phyloP scores from a whole-genome alignment of 2,888 invertebrate genomes.

The Hydraecia micacea region DNA sequence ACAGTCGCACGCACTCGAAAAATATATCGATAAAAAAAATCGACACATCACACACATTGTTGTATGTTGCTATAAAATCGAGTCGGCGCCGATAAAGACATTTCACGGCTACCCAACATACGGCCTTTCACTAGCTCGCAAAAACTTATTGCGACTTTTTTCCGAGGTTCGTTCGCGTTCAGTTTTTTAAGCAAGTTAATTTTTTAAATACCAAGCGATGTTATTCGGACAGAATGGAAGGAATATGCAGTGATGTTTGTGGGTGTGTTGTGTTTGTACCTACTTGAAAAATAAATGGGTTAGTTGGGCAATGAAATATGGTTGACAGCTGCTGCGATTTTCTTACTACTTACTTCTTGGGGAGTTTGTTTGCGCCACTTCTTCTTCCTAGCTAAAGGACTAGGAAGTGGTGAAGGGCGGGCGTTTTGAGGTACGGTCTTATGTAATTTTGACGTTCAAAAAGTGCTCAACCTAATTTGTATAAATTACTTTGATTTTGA shows the following conservation, averaged over 20 bases:
- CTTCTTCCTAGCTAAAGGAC: background rate
- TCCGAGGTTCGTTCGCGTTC: constrained; percentile 41
- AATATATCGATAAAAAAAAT: constrained; percentile 61
- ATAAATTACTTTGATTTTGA: background rate
- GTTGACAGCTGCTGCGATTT: background rate
- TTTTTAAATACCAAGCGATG: constrained; percentile 62
- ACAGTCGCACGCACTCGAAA: constrained; percentile 11
- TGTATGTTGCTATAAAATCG: constrained; percentile 67
- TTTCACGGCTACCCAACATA: constrained; percentile 73
- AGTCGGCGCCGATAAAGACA: constrained; percentile 83
- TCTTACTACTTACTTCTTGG: background rate
- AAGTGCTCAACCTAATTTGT: background rate
- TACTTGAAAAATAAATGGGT: constrained; percentile 6
- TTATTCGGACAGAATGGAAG: constrained; percentile 32
- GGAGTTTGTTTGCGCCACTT: background rate
- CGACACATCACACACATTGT: constrained; percentile 49
- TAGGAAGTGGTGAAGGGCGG: background rate
- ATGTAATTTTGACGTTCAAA: background rate
- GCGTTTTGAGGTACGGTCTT: background rate
- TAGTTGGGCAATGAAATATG: background rate
- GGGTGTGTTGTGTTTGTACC: background rate
- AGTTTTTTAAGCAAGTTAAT: constrained; percentile 61
- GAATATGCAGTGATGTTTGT: constrained; percentile 22
- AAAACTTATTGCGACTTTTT: constrained; percentile 65
- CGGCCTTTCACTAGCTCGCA: constrained; percentile 77